Evolutionary conservation across 2,113 vertebrate species (phyloP).

Genomic region (Thamnaconus septentrionalis): DNA sequence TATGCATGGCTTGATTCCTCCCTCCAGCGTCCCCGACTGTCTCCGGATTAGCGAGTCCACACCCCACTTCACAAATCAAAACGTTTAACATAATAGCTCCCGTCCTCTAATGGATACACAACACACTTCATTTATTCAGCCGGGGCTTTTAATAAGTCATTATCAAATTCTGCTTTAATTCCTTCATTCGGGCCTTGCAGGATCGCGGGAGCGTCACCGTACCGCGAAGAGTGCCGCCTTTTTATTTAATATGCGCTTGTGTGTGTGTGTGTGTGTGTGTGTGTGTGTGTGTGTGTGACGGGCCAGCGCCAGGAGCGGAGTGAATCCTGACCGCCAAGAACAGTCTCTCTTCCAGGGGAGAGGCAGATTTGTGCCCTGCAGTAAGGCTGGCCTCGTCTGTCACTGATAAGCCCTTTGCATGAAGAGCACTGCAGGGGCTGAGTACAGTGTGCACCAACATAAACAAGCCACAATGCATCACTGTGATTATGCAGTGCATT

Average conservation of each 20-base stretch:
- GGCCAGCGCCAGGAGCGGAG: conserved; percentile 32
- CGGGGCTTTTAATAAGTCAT: conserved; percentile 72
- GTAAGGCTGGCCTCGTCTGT: conserved; percentile 47
- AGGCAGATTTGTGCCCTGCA: conserved; percentile 48
- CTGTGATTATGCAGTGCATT: conserved; percentile 60
- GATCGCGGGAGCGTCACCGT: conserved; percentile 40
- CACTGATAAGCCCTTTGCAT: conserved; percentile 56
- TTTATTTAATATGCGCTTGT: conserved; percentile 16
- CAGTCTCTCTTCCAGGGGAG: conserved; percentile 42
- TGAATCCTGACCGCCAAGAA: conserved; percentile 53
- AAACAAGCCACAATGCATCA: conserved; percentile 88
- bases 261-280: conserved; percentile 9
- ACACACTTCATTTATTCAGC: conserved; percentile 76
- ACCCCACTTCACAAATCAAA: conserved; percentile 76
- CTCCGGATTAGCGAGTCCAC: conserved; percentile 70
- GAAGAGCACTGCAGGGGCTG: conserved; percentile 43
- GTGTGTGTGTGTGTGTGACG: conserved; percentile 30
- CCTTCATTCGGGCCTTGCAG: conserved; percentile 50
- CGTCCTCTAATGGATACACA: conserved; percentile 74
- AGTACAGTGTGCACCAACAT: conserved; percentile 72
- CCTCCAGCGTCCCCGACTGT: conserved; percentile 69
- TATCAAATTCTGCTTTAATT: conserved; percentile 68
- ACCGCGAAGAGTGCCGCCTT: not conserved
- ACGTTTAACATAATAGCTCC: conserved; percentile 73
- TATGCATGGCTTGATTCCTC: conserved; percentile 70